Evolutionary conservation across 2,888 invertebrate species (phyloP).

Genomic region (Drosophila pegasa): DNA sequence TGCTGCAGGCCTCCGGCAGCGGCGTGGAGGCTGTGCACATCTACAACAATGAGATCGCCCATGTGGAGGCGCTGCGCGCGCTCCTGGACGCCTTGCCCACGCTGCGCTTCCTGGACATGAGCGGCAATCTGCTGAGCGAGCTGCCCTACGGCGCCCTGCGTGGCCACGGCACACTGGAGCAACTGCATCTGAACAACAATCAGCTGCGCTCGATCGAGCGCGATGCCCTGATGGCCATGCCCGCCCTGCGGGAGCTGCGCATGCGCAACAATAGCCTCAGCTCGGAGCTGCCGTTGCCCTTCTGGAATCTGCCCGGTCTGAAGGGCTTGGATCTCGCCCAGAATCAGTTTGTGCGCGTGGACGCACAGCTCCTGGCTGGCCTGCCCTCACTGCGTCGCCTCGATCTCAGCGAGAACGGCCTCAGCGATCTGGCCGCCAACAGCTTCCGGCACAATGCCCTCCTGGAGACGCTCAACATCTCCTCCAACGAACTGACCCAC

Average conservation of each 20-base stretch:
- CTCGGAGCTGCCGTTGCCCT: conserved; percentile 90
- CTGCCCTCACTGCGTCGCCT: conserved; percentile 91
- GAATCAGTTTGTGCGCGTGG: conserved; percentile 90
- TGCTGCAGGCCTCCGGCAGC: conserved; percentile 90
- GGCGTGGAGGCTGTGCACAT: conserved; percentile 92
- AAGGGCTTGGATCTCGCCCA: conserved; percentile 93
- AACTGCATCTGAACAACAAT: conserved; percentile 93
- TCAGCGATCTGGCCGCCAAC: conserved; percentile 89
- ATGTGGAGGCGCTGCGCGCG: conserved; percentile 90
- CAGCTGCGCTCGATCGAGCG: conserved; percentile 90
- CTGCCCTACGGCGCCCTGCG: conserved; percentile 92
- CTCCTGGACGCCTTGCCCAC: conserved; percentile 91
- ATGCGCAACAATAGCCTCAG: conserved; percentile 93
- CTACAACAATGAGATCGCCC: conserved; percentile 91
- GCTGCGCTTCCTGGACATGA: conserved; percentile 91
- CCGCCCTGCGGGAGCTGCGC: conserved; percentile 92
- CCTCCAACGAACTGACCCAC: conserved; percentile 89
- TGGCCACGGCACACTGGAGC: conserved; percentile 92
- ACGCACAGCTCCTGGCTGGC: conserved; percentile 90
- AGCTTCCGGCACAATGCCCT: conserved; percentile 90
- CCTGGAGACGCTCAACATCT: conserved; percentile 92
- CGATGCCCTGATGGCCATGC: conserved; percentile 93
- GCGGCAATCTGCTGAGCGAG: conserved; percentile 90
- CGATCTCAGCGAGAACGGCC: conserved; percentile 91
- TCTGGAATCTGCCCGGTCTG: conserved; percentile 93